These are phyloP conservation scores for Erynnis tages DNA, from an alignment of 2,888 invertebrate genomes.

Conservation along the genomic window DNA sequence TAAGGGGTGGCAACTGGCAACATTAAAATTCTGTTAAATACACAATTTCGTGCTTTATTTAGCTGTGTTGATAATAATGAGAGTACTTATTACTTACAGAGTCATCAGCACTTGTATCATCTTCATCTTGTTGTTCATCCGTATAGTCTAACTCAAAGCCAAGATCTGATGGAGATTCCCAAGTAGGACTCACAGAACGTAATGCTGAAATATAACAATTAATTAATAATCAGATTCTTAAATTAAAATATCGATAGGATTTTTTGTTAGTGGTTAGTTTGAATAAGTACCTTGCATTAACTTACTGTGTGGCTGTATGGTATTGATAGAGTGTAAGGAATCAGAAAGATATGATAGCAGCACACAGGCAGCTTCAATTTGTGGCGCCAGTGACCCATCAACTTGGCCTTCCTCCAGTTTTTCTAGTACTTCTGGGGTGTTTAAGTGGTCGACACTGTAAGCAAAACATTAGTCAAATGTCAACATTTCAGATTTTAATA, in stretches of 20 bases:
- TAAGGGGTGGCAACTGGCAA: no score
- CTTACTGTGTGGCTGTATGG: constrained; percentile 64
- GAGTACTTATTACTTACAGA: constrained; percentile 83
- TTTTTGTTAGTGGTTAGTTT: neutral
- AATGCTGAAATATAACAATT: constrained; percentile 45
- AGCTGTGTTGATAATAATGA: no score
- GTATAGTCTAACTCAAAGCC: constrained; percentile 92
- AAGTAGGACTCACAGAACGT: constrained; percentile 83
- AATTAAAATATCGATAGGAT: no score
- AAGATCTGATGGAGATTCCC: constrained; percentile 89
- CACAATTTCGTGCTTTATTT: no score
- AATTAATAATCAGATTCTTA: no score
- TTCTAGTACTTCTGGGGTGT: constrained; percentile 64
- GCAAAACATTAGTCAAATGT: neutral
- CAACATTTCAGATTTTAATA: no score
- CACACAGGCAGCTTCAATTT: constrained; percentile 90
- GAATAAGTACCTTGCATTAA: constrained; percentile 20
- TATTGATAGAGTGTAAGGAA: constrained; percentile 71
- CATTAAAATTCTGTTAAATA: no score
- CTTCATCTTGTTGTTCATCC: constrained; percentile 94
- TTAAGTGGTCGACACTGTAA: constrained; percentile 64
- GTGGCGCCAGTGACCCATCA: constrained; percentile 68
- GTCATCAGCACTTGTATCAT: constrained; percentile 95
- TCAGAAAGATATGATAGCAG: constrained; percentile 93
- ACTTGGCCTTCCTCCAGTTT: constrained; percentile 71